These are phyloP conservation scores for Myotis findleyi DNA, from an alignment of 2,797 vertebrate species.

Conservation along the genomic window DNA sequence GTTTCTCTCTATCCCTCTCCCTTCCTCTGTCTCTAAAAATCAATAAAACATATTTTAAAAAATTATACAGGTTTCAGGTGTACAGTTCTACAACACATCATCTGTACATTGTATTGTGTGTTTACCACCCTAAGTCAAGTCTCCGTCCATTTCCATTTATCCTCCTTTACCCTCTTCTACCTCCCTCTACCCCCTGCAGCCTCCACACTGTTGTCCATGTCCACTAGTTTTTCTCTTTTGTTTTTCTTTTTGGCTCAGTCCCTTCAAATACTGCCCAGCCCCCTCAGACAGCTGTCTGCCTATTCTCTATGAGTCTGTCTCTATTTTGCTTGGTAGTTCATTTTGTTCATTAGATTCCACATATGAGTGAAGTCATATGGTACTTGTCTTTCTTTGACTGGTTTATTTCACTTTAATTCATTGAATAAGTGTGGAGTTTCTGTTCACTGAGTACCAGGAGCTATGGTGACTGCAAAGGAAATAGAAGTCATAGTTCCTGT, in stretches of 20 bases:
- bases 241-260: neutral
- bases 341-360: neutral
- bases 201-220: neutral
- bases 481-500: neutral
- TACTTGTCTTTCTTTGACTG: neutral
- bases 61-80: neutral
- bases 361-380: neutral
- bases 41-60: neutral
- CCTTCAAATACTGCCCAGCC: neutral
- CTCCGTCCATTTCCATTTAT: neutral
- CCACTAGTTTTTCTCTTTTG: neutral
- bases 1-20: too few species aligned
- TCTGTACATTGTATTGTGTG: neutral
- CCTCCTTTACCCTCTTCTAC: neutral
- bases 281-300: neutral
- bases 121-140: neutral
- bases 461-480: neutral
- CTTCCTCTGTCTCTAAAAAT: too few species aligned
- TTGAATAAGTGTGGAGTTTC: neutral
- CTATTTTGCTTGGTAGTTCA: neutral
- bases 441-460: neutral
- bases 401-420: neutral
- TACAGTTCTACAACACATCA: neutral
- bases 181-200: neutral
- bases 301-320: neutral